Evolutionary conservation across 1,140 invertebrate species (phyloP).

Genomic region (Dinothrombium tinctorium): DNA sequence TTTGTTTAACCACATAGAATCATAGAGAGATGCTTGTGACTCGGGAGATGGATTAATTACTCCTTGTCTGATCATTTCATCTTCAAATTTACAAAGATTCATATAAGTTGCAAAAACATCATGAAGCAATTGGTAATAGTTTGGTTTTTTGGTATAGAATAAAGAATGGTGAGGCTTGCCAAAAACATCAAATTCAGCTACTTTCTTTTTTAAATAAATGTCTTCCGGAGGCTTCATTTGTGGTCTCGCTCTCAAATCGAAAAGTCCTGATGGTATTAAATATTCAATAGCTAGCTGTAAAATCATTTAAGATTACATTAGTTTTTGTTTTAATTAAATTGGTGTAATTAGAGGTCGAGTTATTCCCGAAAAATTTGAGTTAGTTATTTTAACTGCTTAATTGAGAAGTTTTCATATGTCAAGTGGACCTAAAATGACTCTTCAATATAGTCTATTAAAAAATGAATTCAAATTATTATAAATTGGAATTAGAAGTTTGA

Average conservation of each 20-base stretch:
- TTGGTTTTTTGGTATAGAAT: constrained; percentile 65
- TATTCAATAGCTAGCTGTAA: constrained; percentile 58
- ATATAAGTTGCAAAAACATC: constrained; percentile 35
- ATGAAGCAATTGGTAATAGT: constrained; percentile 43
- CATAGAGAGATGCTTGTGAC: constrained; percentile 24
- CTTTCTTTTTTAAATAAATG: constrained; percentile 42
- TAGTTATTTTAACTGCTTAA: too few relatives aligned
- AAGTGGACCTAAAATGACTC: too few relatives aligned
- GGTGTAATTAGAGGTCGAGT: too few relatives aligned
- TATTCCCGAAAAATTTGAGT: too few relatives aligned
- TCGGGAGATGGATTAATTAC: constrained; percentile 20
- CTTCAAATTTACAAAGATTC: constrained; percentile 39
- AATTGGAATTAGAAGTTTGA: too few relatives aligned
- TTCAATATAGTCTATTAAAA: too few relatives aligned
- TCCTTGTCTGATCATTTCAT: constrained; percentile 34
- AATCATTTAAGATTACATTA: constrained; percentile 2
- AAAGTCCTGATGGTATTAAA: constrained; percentile 72
- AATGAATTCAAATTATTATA: too few relatives aligned
- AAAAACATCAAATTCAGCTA: constrained; percentile 60
- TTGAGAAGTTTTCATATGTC: too few relatives aligned
- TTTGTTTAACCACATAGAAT: constrained; percentile 40
- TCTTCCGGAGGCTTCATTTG: constrained; percentile 55
- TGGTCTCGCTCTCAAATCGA: constrained; percentile 50
- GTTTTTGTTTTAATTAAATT: constrained; percentile 4
- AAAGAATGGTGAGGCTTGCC: constrained; percentile 65